Conservation (phyloP, 2,797 vertebrate species). For the Tenualosa ilisha region DNA sequence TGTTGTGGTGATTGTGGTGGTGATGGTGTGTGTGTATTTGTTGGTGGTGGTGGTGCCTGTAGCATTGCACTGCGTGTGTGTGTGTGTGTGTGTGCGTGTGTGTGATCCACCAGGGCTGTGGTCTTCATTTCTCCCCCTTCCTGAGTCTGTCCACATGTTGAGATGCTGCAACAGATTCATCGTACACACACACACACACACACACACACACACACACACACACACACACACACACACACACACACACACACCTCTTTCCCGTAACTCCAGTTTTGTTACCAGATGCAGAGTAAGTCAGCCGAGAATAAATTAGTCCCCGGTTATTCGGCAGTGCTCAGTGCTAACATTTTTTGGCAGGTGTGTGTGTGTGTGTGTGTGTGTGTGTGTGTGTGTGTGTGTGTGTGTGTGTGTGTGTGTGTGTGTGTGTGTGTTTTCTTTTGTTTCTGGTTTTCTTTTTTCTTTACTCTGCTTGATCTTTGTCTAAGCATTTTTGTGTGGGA, state of each 20-base stretch:
- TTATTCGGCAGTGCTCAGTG: not conserved
- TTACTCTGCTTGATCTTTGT: too few species aligned
- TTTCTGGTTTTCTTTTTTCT: not conserved
- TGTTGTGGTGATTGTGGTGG: too few species aligned
- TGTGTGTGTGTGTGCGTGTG: not conserved
- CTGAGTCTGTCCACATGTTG: not conserved
- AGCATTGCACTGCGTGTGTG: too few species aligned
- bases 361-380: not conserved
- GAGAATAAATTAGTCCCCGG: not conserved
- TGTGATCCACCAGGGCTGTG: not conserved
- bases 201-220: constrained; percentile 1
- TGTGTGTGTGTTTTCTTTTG: not conserved
- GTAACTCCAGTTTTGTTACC: not conserved
- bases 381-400: too few species aligned
- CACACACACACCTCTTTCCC: constrained; percentile 12
- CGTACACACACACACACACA: not conserved
- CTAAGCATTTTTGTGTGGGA: too few species aligned
- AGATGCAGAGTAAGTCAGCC: constrained; percentile 1
- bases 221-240: constrained; percentile 2
- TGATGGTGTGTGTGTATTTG: too few species aligned
- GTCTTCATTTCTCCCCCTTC: not conserved
- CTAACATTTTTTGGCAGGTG: not conserved
- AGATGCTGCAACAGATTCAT: not conserved
- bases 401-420: not conserved
- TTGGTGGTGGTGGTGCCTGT: too few species aligned